Base-by-base conservation (phyloP, 2,113 vertebrate genomes). In the Nestor notabilis region DNA sequence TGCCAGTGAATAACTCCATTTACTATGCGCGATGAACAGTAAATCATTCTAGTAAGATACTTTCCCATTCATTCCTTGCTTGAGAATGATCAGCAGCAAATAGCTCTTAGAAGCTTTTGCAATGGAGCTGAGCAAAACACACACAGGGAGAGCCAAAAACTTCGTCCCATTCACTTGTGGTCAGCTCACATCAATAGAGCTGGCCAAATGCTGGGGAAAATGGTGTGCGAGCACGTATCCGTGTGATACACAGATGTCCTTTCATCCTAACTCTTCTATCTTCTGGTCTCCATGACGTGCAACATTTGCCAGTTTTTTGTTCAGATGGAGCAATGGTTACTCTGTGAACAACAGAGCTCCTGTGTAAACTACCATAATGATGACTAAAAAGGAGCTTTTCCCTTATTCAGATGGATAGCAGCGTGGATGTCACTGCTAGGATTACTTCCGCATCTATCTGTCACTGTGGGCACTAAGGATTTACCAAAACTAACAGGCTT, bases 1-100 rank as follows among this genome's bases (percentile, higher is more conserved):
- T 90, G 87, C 66, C 91, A 95, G 91, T 94, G 96, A 90, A 92
- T 66, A 75, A 95, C 44, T 87, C 80, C 89, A 90, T 91, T 97
- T 83, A 55, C 82, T 89, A 90, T 79, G 61, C 6, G 2, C 25
- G 33, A 77, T 10, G 44, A 95, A 94, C 77, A 93, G 90, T 83
- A 94, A 93, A 94, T 78, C 89, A 92, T 93, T 96, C 86, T 91
- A 76, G 87, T 61, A 87, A 47, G 81, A 90, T 64, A 87, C 89
- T 95, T 95, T 94, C 61, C 77, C 72, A 93, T 95, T 91, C 76
- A 94, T 94, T 95, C 12, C 0, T 89, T 88, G 75, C 91, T 95
- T 87, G 50, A 96, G 64, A 95, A 94, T 49, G 50, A 72, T 91
- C 53, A 91, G 80, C 29, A 95, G 88, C 64, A 93, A 97, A 91